These are phyloP conservation scores for Xyrauchen texanus DNA, from an alignment of 2,113 vertebrate species.

Conservation along the genomic window DNA sequence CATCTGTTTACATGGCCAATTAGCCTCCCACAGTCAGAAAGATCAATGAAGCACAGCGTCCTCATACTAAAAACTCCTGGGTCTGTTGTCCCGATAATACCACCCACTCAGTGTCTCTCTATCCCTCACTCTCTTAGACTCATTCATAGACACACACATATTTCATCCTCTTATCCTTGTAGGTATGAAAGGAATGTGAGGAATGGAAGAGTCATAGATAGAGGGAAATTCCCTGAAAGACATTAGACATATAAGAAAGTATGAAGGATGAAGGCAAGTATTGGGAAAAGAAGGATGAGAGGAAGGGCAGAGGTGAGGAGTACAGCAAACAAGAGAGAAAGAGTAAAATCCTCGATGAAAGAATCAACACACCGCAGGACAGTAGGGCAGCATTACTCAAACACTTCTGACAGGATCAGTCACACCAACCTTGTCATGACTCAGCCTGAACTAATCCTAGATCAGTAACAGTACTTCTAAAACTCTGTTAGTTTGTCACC, in stretches of 20 bases:
- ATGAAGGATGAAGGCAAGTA: conserved; percentile 7
- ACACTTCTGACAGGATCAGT: conserved; percentile 34
- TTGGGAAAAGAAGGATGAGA: conserved; percentile 51
- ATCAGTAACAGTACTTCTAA: conserved; percentile 34
- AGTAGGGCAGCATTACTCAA: conserved; percentile 29
- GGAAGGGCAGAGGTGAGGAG: conserved; percentile 21
- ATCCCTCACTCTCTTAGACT: conserved; percentile 47
- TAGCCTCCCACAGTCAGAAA: conserved; percentile 28
- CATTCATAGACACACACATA: conserved; percentile 33
- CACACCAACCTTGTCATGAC: conserved; percentile 27
- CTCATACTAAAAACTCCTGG: conserved; percentile 25
- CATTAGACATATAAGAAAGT: conserved; percentile 23
- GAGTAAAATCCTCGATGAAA: conserved; percentile 29
- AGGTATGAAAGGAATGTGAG: conserved; percentile 69
- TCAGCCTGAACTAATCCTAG: conserved; percentile 18
- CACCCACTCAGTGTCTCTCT: conserved; percentile 35
- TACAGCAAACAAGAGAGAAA: not conserved
- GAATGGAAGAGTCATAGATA: conserved; percentile 66
- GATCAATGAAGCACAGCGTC: conserved; percentile 37
- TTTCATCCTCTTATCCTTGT: conserved; percentile 59
- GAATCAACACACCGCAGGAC: not conserved
- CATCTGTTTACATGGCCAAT: conserved; percentile 47
- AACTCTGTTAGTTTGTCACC: not conserved
- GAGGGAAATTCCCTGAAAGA: conserved; percentile 71
- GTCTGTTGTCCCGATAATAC: conserved; percentile 43